Evolutionary conservation across 2,888 invertebrate species (phyloP).

Genomic region (Drosophila vallismaia): DNA sequence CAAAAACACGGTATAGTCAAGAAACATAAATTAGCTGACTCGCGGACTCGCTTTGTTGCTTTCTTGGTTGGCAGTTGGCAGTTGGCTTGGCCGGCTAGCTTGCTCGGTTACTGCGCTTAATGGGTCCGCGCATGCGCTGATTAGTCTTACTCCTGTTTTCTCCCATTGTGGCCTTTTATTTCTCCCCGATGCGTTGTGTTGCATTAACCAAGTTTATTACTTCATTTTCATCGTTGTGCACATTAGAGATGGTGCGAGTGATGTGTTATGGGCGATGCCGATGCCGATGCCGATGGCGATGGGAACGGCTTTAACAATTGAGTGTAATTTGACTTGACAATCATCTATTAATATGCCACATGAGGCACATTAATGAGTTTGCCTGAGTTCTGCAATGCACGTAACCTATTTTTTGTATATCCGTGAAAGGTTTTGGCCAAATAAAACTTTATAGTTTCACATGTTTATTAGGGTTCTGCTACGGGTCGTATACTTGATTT

Average conservation of each 20-base stretch:
- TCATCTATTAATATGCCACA: slow-evolving; percentile 65
- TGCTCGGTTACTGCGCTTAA: slow-evolving; percentile 53
- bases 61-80: slow-evolving; percentile 23
- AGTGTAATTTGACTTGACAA: slow-evolving; percentile 52
- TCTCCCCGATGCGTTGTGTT: slow-evolving; percentile 50
- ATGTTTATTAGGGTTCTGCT: background rate
- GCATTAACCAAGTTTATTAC: slow-evolving; percentile 65
- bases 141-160: slow-evolving; percentile 69
- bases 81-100: slow-evolving; percentile 15
- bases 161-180: slow-evolving; percentile 54
- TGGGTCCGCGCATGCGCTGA: slow-evolving; percentile 73
- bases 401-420: background rate
- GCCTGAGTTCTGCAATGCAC: slow-evolving; percentile 20
- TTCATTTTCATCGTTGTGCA: slow-evolving; percentile 55
- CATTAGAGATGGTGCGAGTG: slow-evolving; percentile 43
- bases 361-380: slow-evolving; percentile 32
- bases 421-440: background rate
- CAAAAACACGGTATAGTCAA: slow-evolving; percentile 6
- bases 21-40: slow-evolving; percentile 49
- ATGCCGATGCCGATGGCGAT: slow-evolving; percentile 13
- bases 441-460: background rate
- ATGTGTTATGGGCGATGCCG: slow-evolving; percentile 9
- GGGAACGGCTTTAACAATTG: slow-evolving; percentile 52
- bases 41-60: slow-evolving; percentile 52
- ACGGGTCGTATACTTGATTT: background rate